A percentile compares a stretch with the other conserved stretches of the same genome.
phyloP scores from a whole-genome alignment of 1,140 invertebrate species.

The Aphidius gifuensis region DNA sequence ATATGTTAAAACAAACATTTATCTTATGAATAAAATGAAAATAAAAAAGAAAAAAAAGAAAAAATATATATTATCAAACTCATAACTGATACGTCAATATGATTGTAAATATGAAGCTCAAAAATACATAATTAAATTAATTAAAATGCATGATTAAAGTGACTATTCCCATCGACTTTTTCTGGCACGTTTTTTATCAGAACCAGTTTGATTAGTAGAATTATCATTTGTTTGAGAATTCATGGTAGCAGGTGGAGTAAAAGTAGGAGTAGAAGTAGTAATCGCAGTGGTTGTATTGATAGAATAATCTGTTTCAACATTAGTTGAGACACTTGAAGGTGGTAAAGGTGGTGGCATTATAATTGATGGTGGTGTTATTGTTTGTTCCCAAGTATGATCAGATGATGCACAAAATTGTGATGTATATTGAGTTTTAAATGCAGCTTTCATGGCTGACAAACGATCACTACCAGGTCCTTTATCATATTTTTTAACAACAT shows the following conservation, averaged over 20 bases:
- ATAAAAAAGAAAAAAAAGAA: no score
- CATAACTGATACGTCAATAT: no score
- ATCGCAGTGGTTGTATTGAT: no score
- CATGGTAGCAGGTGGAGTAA: no score
- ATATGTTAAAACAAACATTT: no score
- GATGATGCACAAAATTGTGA: conserved; percentile 79
- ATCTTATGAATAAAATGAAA: no score
- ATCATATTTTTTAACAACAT: conserved; percentile 53
- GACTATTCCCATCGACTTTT: conserved; percentile 68
- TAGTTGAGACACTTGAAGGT: conserved; percentile 30
- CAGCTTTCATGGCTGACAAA: conserved; percentile 86
- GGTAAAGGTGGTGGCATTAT: conserved; percentile 55
- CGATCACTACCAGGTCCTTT: conserved; percentile 81
- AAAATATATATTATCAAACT: no score
- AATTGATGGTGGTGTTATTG: conserved; percentile 57
- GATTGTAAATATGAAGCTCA: background rate
- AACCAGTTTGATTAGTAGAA: conserved; percentile 34
- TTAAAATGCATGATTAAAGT: conserved; percentile 1
- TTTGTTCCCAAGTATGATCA: conserved; percentile 74
- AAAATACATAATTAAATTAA: conserved; percentile 25
- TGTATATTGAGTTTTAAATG: conserved; percentile 86
- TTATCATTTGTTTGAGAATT: conserved; percentile 20
- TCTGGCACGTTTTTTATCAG: conserved; percentile 57
- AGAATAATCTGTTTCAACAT: no score
- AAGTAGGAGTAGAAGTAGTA: no score